These are phyloP conservation scores for Euphydryas editha DNA, from an alignment of 2,888 invertebrate species.

Conservation along the genomic window DNA sequence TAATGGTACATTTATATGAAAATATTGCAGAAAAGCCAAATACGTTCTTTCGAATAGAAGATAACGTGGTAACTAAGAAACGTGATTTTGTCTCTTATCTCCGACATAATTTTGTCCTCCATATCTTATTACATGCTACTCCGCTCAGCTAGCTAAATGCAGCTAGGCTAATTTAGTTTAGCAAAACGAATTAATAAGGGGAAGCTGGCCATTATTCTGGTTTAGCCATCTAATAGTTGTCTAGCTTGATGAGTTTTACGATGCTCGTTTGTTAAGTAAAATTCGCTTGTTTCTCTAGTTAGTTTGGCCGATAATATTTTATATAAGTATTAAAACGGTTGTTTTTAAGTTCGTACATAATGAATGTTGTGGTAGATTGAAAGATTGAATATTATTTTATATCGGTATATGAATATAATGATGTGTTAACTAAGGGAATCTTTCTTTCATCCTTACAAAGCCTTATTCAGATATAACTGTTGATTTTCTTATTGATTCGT, in stretches of 20 bases:
- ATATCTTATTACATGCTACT: slow-evolving; percentile 28
- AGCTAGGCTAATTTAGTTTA: slow-evolving; percentile 29
- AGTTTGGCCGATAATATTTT: background rate
- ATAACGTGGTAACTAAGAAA: slow-evolving; percentile 6
- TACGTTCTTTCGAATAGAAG: background rate
- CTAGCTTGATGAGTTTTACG: slow-evolving; percentile 19
- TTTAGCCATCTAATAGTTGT: slow-evolving; percentile 27
- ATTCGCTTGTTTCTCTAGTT: slow-evolving; percentile 1
- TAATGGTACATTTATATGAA: too few species aligned
- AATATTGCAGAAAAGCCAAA: too few species aligned
- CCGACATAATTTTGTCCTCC: slow-evolving; percentile 8
- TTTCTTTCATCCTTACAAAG: too few species aligned
- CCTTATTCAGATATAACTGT: too few species aligned
- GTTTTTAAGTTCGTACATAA: background rate
- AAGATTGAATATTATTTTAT: too few species aligned
- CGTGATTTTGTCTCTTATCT: slow-evolving; percentile 16
- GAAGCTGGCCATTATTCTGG: slow-evolving; percentile 35
- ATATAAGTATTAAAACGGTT: background rate
- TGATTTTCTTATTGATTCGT: too few species aligned
- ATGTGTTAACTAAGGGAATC: too few species aligned
- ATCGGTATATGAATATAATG: too few species aligned
- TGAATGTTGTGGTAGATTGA: background rate
- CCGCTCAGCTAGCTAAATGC: slow-evolving; percentile 22
- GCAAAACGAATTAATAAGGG: slow-evolving; percentile 31
- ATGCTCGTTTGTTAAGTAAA: slow-evolving; percentile 5